phyloP scores from a whole-genome alignment of 2,888 invertebrate genomes.

The Orchestes rusci region DNA sequence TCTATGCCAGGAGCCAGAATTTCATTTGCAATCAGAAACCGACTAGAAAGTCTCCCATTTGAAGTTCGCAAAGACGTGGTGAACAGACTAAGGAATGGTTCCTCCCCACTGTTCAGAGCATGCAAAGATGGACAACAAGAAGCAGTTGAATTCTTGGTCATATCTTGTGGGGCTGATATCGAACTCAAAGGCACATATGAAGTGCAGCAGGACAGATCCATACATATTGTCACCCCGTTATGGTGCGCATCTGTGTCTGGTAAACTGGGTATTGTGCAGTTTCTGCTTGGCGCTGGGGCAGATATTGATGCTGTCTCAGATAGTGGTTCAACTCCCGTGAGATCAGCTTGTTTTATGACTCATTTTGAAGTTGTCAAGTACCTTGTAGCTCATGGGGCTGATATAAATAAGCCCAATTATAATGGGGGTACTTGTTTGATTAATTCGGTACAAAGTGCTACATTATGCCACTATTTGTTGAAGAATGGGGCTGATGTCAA shows the following conservation, averaged over 20 bases:
- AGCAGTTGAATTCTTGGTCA: slow-evolving; percentile 79
- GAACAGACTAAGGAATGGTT: slow-evolving; percentile 63
- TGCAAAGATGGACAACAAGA: slow-evolving; percentile 73
- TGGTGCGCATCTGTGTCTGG: slow-evolving; percentile 92
- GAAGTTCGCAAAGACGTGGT: slow-evolving; percentile 61
- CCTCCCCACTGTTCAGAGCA: slow-evolving; percentile 75
- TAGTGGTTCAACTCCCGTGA: slow-evolving; percentile 81
- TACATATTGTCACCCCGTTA: slow-evolving; percentile 78
- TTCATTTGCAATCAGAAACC: slow-evolving; percentile 48
- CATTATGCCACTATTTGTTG: slow-evolving; percentile 73
- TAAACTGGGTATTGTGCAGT: slow-evolving; percentile 66
- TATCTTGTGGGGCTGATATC: slow-evolving; percentile 72
- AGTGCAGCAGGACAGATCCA: slow-evolving; percentile 47
- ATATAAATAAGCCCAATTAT: slow-evolving; percentile 76
- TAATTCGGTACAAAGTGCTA: slow-evolving; percentile 82
- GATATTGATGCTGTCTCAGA: slow-evolving; percentile 82
- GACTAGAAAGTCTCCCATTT: slow-evolving; percentile 52
- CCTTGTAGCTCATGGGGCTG: slow-evolving; percentile 72
- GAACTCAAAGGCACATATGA: slow-evolving; percentile 83
- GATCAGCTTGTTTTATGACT: slow-evolving; percentile 91
- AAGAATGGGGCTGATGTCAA: slow-evolving; percentile 76
- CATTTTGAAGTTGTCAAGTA: slow-evolving; percentile 72
- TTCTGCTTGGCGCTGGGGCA: slow-evolving; percentile 71
- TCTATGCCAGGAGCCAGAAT: slow-evolving; percentile 63
- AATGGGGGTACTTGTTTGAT: slow-evolving; percentile 92